Evolutionary conservation across 2,888 invertebrate genomes (phyloP).

Genomic region (Stenichneumon culpator): DNA sequence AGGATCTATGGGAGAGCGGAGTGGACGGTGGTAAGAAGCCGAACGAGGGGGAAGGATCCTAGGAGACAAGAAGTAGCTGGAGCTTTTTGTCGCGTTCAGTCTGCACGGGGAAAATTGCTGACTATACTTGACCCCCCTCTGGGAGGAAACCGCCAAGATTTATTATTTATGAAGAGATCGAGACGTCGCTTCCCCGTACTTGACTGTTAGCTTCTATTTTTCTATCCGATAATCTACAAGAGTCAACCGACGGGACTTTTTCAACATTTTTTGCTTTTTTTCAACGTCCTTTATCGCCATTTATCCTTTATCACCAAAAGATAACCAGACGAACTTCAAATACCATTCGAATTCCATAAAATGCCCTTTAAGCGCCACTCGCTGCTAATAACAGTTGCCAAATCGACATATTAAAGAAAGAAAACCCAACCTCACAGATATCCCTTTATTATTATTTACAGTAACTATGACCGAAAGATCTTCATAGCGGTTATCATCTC

Average conservation of each 20-base stretch:
- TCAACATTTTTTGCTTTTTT: background rate
- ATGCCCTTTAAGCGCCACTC: background rate
- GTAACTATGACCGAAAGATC: slow-evolving; percentile 10
- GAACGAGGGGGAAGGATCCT: background rate
- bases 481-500: background rate
- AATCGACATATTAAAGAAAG: background rate
- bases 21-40: background rate
- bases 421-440: slow-evolving; percentile 7
- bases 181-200: slow-evolving; percentile 44
- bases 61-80: slow-evolving; percentile 24
- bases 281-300: background rate
- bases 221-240: slow-evolving; percentile 26
- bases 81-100: slow-evolving; percentile 68
- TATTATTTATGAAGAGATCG: slow-evolving; percentile 69
- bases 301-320: too few species aligned
- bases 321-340: too few species aligned
- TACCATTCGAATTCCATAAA: background rate
- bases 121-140: slow-evolving; percentile 70
- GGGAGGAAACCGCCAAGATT: slow-evolving; percentile 54
- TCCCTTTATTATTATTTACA: slow-evolving; percentile 10
- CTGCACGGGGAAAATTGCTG: slow-evolving; percentile 72
- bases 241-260: background rate
- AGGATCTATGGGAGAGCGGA: background rate
- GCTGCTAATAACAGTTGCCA: slow-evolving; percentile 1
- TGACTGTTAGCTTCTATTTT: slow-evolving; percentile 27